Percentiles rank a stretch among this genome's conserved stretches.
phyloP scores from a whole-genome alignment of 2,888 invertebrate genomes.

The Andrena dorsata region DNA sequence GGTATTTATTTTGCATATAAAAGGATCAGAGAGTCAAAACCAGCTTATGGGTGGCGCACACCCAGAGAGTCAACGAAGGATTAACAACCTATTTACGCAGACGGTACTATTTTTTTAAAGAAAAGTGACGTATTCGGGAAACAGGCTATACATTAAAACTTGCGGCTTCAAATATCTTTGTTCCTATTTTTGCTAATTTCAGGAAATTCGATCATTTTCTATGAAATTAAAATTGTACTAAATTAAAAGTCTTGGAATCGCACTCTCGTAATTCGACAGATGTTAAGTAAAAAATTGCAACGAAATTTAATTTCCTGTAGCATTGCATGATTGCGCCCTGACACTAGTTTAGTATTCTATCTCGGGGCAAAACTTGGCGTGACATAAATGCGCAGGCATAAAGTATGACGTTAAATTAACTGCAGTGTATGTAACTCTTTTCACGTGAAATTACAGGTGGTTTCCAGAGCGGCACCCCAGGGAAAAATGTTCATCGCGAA shows the following conservation, averaged over 20 bases:
- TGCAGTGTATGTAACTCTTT: slow-evolving; percentile 47
- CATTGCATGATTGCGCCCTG: neutral
- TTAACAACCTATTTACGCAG: too few species aligned
- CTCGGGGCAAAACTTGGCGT: slow-evolving; percentile 40
- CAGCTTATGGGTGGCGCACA: too few species aligned
- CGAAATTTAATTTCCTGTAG: neutral
- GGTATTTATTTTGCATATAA: too few species aligned
- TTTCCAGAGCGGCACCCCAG: slow-evolving; percentile 14
- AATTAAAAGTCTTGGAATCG: neutral
- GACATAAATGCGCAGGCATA: slow-evolving; percentile 40
- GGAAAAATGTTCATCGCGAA: slow-evolving; percentile 43
- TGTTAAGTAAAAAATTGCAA: neutral
- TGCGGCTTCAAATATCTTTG: too few species aligned
- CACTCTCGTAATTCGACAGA: too few species aligned
- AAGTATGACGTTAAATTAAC: slow-evolving; percentile 56
- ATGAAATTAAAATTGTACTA: neutral
- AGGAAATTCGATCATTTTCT: neutral
- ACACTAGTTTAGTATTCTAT: slow-evolving; percentile 48
- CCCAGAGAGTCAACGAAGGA: too few species aligned
- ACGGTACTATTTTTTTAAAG: too few species aligned
- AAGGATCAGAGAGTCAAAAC: too few species aligned
- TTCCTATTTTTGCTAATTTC: too few species aligned
- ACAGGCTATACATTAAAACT: too few species aligned
- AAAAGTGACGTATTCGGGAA: too few species aligned
- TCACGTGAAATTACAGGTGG: slow-evolving; percentile 54